Percentiles rank a stretch among this genome's conserved stretches.
Conservation (phyloP, 2,797 vertebrate species). For the Catharus ustulatus region DNA sequence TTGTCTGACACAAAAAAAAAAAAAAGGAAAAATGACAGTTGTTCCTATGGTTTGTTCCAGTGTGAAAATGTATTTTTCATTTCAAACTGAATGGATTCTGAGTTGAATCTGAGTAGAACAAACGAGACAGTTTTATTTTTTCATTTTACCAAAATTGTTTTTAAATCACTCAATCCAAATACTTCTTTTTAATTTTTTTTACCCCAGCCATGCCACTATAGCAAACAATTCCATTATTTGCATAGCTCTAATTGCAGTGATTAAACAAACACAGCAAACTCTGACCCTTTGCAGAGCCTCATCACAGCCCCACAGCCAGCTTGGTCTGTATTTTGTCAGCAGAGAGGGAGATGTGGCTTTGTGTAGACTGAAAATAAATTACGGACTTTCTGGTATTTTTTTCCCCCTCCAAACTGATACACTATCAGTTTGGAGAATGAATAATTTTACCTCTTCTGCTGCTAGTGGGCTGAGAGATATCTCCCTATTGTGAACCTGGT, state of each 20-base stretch:
- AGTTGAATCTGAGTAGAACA: background rate
- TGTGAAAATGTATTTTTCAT: conserved; percentile 17
- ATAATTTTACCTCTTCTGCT: conserved; percentile 50
- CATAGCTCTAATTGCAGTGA: conserved; percentile 54
- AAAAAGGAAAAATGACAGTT: background rate
- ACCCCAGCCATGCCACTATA: background rate
- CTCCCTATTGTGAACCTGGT: conserved; percentile 18
- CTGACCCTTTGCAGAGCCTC: conserved; percentile 39
- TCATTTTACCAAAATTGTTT: background rate
- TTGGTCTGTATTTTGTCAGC: conserved; percentile 59
- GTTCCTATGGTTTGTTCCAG: background rate
- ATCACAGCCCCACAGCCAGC: conserved; percentile 9
- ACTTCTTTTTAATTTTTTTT: background rate
- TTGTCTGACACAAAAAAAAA: background rate
- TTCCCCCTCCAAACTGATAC: background rate
- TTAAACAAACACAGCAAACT: conserved; percentile 51
- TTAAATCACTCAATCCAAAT: conserved; percentile 11
- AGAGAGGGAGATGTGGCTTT: conserved; percentile 13
- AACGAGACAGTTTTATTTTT: background rate
- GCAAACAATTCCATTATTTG: conserved; percentile 61
- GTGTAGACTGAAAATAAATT: conserved; percentile 51
- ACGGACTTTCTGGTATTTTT: background rate
- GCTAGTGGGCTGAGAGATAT: conserved; percentile 8
- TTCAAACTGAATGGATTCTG: conserved; percentile 4
- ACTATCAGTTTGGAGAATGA: conserved; percentile 44